Base-by-base conservation (phyloP, 2,113 vertebrate genomes). In the Toxostoma redivivum region DNA sequence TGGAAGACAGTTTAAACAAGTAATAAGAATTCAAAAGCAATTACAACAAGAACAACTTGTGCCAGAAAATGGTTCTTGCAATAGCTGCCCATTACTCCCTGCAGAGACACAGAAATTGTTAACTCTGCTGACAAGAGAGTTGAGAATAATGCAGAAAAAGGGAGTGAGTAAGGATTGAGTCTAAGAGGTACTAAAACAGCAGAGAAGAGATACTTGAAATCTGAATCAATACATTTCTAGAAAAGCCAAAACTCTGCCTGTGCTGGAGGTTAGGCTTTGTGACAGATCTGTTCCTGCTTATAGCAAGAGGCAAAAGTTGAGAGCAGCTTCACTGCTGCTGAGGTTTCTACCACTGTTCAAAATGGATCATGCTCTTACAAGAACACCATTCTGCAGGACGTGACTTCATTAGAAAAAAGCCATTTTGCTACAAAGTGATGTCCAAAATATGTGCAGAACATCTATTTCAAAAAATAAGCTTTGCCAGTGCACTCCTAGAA, bases 11-110 rank as follows among this genome's bases (percentile, higher is more conserved):
- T 48, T 93, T 77, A 96, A 94, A 69, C 60, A 70, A 91, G 81
- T 48, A 85, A 88, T 64, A 67, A 96, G 90, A 95, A 92, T 64
- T 92, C 79, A 83, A 86, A 91, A 90, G 88, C 88, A 93, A 92
- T 86, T 90, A 81, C 76, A 90, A 57, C 40, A 93, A 88, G 90
- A 90, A 90, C 50, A 94, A 76, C 72, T 61, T 67, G 30, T 62
- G 67, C 80, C 64, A 80, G 81, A 70, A 94, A 94, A 66, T 21
- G 40, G 65, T 62, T 80, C 73, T 76, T 80, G 73, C 61, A 61
- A 71, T 56, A 94, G 80, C 22, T 67, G 50, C 73, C 77, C 33
- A 33, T 82, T 70, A 69, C 62, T 87, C 38, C 87, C 81, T 78
- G 50, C 47, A 45, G 84, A 88, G 57, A 89, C 33, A 31, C 1